phyloP scores from a whole-genome alignment of 1,140 invertebrate species.

The Drosophila ercepeae region DNA sequence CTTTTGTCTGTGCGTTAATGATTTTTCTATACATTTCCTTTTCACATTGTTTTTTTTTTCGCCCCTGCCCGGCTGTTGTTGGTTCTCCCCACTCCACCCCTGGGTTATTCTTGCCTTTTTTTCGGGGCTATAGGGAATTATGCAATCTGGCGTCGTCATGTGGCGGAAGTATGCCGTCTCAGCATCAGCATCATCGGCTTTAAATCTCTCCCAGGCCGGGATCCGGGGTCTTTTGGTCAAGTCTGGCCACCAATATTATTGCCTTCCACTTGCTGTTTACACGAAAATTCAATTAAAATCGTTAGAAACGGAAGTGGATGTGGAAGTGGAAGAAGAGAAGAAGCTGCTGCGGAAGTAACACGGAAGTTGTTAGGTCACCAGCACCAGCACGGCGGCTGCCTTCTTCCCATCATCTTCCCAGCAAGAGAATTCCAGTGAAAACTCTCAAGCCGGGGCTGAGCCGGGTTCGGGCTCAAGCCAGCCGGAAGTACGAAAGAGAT shows the following conservation, averaged over 20 bases:
- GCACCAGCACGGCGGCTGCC: no score
- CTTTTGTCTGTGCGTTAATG: conserved; percentile 81
- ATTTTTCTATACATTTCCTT: conserved; percentile 82
- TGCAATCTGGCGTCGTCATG: conserved; percentile 76
- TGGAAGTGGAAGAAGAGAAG: no score
- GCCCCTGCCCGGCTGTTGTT: neutral
- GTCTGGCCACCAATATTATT: conserved; percentile 29
- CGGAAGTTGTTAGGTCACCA: conserved; percentile 77
- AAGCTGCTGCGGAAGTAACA: conserved; percentile 69
- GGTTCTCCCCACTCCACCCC: conserved; percentile 3
- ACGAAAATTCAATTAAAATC: conserved; percentile 81
- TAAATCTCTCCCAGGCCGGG: conserved; percentile 1
- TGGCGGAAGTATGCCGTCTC: conserved; percentile 58
- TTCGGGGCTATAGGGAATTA: conserved; percentile 51
- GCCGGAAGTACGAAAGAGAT: conserved; percentile 62
- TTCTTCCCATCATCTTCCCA: conserved; percentile 25
- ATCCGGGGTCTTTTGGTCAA: conserved; percentile 33
- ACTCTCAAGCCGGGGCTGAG: conserved; percentile 38
- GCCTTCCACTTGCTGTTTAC: conserved; percentile 58
- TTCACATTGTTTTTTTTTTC: conserved; percentile 48
- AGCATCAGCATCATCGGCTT: conserved; percentile 35
- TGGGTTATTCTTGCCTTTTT: conserved; percentile 35
- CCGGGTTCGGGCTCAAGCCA: neutral
- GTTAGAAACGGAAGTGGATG: conserved; percentile 69
- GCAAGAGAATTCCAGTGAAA: conserved; percentile 73